phyloP scores from a whole-genome alignment of 1,140 invertebrate species.

The Lordiphosa clarofinis region DNA sequence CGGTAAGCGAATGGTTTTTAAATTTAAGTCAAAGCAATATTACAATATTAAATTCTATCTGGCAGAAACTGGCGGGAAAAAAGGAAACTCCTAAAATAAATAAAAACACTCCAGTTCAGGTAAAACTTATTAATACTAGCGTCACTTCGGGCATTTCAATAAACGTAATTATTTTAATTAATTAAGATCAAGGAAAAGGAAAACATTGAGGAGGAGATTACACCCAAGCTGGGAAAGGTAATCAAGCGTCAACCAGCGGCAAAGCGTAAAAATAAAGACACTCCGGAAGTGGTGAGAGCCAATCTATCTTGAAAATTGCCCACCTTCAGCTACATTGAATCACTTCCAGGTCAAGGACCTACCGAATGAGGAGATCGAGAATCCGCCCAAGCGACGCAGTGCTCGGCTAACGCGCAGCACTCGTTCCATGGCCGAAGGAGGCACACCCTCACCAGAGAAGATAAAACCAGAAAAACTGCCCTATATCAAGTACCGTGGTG shows the following conservation, averaged over 20 bases:
- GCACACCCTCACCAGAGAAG: constrained; percentile 51
- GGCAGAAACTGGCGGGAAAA: constrained; percentile 12
- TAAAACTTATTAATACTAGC: neutral
- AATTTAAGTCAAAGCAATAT: neutral
- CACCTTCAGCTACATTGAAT: neutral
- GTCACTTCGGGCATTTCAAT: no score
- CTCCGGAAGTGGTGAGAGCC: constrained; percentile 46
- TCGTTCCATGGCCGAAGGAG: constrained; percentile 60
- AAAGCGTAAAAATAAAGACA: constrained; percentile 46
- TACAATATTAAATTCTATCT: neutral
- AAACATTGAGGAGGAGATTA: constrained; percentile 17
- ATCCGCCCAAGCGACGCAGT: constrained; percentile 71
- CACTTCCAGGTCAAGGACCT: constrained; percentile 32
- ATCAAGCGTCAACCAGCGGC: neutral
- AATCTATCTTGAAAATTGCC: no score
- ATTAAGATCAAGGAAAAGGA: constrained; percentile 24
- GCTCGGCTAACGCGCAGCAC: constrained; percentile 56
- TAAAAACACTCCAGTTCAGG: constrained; percentile 12
- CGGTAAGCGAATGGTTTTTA: constrained; percentile 8
- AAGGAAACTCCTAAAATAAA: constrained; percentile 23
- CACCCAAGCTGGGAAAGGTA: constrained; percentile 18
- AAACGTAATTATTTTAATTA: neutral
- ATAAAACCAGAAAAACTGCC: constrained; percentile 59
- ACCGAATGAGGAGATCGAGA: constrained; percentile 38
- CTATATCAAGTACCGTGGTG: constrained; percentile 80